phyloP scores from a whole-genome alignment of 92 coral and sea anemone species.

The Epizoanthus ramosus region DNA sequence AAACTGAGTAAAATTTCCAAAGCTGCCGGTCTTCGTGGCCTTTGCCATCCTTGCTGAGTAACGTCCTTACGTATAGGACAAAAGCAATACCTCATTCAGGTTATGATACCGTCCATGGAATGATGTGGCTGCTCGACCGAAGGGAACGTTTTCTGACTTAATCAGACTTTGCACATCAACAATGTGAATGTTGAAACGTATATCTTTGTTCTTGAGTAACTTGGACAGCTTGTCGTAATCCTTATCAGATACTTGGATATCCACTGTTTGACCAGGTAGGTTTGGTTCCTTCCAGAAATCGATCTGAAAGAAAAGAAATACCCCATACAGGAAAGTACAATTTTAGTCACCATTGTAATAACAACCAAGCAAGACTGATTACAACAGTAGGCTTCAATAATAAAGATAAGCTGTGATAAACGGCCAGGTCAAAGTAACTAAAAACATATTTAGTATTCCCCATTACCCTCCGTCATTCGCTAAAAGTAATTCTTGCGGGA shows the following conservation, averaged over 20 bases:
- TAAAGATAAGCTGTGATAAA: too few relatives aligned
- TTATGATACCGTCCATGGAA: constrained; percentile 26
- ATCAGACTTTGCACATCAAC: constrained; percentile 3
- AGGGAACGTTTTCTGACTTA: background rate
- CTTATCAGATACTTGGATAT: constrained; percentile 12
- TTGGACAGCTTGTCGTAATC: constrained; percentile 20
- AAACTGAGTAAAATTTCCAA: too few relatives aligned
- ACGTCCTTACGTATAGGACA: too few relatives aligned
- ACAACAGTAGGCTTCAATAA: too few relatives aligned
- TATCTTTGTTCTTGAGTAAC: constrained; percentile 1
- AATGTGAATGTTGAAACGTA: constrained; percentile 14
- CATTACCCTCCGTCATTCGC: too few relatives aligned
- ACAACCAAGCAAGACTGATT: too few relatives aligned
- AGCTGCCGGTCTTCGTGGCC: too few relatives aligned
- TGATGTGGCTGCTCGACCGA: background rate
- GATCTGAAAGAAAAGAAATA: background rate
- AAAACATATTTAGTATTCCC: too few relatives aligned
- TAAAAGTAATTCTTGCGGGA: too few relatives aligned
- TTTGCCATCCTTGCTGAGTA: background rate
- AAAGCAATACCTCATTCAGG: background rate
- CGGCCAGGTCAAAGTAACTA: too few relatives aligned
- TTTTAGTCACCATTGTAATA: background rate
- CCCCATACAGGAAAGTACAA: background rate
- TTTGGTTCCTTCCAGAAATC: constrained; percentile 29
- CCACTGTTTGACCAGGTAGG: constrained; percentile 24